Conservation (phyloP, 2,797 vertebrate species). For the Erpetoichthys calabaricus region DNA sequence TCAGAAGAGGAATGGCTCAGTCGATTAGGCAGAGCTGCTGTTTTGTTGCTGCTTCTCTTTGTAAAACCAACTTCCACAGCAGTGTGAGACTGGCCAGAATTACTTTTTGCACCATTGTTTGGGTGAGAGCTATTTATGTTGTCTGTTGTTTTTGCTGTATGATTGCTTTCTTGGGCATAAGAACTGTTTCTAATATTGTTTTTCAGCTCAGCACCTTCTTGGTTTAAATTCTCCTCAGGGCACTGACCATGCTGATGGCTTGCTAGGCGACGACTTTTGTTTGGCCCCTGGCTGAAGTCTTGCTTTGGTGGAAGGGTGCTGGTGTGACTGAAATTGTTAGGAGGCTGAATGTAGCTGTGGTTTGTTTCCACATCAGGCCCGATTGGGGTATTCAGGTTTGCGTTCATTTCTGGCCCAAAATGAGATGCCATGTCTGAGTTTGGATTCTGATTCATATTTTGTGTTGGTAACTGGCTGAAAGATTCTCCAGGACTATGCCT, state of each 20-base stretch:
- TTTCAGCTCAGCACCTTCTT: conserved; percentile 37
- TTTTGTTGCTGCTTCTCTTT: conserved; percentile 38
- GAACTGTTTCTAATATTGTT: conserved; percentile 27
- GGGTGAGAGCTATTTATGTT: conserved; percentile 39
- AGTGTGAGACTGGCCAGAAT: conserved; percentile 26
- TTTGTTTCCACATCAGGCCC: conserved; percentile 31
- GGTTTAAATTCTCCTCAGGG: conserved; percentile 36
- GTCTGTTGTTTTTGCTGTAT: conserved; percentile 31
- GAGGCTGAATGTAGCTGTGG: conserved; percentile 44
- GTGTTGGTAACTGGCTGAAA: conserved; percentile 36
- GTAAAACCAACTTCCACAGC: conserved; percentile 26
- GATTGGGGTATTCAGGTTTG: conserved; percentile 35
- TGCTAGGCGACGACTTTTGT: conserved; percentile 34
- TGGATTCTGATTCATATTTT: conserved; percentile 36
- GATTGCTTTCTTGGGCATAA: conserved; percentile 35
- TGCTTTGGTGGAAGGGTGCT: conserved; percentile 39
- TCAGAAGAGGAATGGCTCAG: conserved; percentile 40
- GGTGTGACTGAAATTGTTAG: conserved; percentile 35
- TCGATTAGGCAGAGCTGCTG: conserved; percentile 35
- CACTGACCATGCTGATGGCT: conserved; percentile 40
- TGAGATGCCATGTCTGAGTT: conserved; percentile 37
- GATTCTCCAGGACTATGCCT: conserved; percentile 48
- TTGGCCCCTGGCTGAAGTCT: conserved; percentile 38
- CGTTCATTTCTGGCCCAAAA: conserved; percentile 42
- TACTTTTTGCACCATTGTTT: conserved; percentile 40